phyloP scores from a whole-genome alignment of 1,140 invertebrate genomes.

The Nephila pilipes region DNA sequence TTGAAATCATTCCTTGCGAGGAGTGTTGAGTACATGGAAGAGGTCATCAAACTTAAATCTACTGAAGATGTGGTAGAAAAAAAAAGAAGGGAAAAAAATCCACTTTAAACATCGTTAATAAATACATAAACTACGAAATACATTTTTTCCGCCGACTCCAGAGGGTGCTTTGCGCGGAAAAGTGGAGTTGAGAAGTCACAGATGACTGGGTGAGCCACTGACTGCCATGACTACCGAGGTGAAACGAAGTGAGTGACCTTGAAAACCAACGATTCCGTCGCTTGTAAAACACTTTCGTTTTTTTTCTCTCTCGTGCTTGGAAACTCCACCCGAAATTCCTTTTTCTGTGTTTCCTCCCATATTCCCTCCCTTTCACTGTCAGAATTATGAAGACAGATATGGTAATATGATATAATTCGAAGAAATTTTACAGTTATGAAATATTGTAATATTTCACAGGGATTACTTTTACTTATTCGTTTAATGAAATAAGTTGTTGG shows the following conservation, averaged over 20 bases:
- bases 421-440: neutral
- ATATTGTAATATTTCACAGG: too few relatives aligned
- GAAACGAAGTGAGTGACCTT: slow-evolving; percentile 76
- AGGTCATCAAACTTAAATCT: slow-evolving; percentile 29
- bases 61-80: neutral
- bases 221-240: slow-evolving; percentile 69
- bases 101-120: slow-evolving; percentile 53
- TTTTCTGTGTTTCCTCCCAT: neutral
- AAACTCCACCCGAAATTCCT: slow-evolving; percentile 48
- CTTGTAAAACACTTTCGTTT: slow-evolving; percentile 31
- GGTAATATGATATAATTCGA: neutral
- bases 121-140: slow-evolving; percentile 45
- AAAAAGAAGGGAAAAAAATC: neutral
- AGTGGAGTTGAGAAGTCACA: slow-evolving; percentile 56
- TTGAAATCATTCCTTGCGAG: neutral
- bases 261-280: slow-evolving; percentile 57
- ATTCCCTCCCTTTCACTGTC: neutral
- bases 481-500: neutral
- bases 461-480: too few relatives aligned
- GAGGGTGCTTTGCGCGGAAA: slow-evolving; percentile 21
- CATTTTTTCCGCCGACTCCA: slow-evolving; percentile 34
- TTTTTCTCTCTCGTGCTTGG: neutral
- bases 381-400: neutral
- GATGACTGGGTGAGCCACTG: slow-evolving; percentile 74
- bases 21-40: neutral